phyloP scores from a whole-genome alignment of 2,797 vertebrate genomes.

The Sphenodon punctatus region DNA sequence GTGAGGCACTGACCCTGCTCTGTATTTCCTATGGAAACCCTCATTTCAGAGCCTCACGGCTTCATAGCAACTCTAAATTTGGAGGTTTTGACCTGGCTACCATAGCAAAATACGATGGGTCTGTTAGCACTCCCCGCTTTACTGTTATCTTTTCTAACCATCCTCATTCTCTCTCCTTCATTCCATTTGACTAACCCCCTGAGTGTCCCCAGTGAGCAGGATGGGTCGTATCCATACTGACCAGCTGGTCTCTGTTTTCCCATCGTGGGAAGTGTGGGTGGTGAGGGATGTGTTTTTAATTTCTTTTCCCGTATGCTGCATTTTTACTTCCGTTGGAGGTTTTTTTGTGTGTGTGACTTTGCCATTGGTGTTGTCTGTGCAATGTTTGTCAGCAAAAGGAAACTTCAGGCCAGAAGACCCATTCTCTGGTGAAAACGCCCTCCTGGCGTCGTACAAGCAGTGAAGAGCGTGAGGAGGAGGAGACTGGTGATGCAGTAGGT shows the following conservation, averaged over 20 bases:
- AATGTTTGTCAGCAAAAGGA: conserved; percentile 70
- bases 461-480: conserved; percentile 78
- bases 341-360: conserved; percentile 54
- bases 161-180: too few species aligned
- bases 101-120: too few species aligned
- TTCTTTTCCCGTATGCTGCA: conserved; percentile 16
- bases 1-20: too few species aligned
- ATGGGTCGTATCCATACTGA: rapidly evolving
- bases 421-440: conserved; percentile 76
- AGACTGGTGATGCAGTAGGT: conserved; percentile 84
- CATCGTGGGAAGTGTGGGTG: not conserved
- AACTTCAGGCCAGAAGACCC: conserved; percentile 76
- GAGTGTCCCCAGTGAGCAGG: not conserved
- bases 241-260: rapidly evolving
- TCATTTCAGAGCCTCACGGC: too few species aligned
- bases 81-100: too few species aligned
- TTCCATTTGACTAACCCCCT: not conserved
- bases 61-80: too few species aligned
- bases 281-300: not conserved
- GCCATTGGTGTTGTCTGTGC: conserved; percentile 53
- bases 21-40: too few species aligned
- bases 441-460: conserved; percentile 76
- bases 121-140: too few species aligned
- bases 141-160: too few species aligned
- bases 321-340: conserved; percentile 66